These are phyloP conservation scores for Anabas testudineus DNA, from an alignment of 2,797 vertebrate genomes.

Conservation along the genomic window DNA sequence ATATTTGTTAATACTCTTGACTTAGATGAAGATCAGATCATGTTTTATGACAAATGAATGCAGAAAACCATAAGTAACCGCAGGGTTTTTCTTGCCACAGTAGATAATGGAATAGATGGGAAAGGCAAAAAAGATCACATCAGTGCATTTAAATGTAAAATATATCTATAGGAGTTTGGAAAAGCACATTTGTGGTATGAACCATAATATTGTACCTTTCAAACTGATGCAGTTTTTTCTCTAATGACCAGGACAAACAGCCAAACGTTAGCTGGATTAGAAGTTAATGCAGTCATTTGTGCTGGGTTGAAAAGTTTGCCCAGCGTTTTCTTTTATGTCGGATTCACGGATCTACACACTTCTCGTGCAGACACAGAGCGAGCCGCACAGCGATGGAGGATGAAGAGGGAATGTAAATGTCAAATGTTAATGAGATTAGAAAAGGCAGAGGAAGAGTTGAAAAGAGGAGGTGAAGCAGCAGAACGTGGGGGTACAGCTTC, in stretches of 20 bases:
- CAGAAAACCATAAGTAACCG: no score
- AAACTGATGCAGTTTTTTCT: neutral
- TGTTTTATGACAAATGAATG: no score
- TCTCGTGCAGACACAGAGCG: neutral
- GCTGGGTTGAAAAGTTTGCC: slow-evolving; percentile 2
- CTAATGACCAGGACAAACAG: neutral
- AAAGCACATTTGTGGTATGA: no score
- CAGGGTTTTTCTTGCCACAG: no score
- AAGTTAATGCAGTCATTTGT: neutral
- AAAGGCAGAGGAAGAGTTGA: slow-evolving; percentile 55
- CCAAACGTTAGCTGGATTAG: neutral
- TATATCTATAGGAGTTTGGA: no score
- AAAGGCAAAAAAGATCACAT: no score
- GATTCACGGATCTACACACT: neutral
- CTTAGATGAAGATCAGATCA: no score
- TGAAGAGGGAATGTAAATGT: slow-evolving; percentile 61
- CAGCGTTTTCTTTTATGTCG: neutral
- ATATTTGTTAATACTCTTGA: no score
- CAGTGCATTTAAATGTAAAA: no score
- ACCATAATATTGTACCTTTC: no score
- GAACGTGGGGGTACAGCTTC: slow-evolving; percentile 48
- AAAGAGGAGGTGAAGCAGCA: slow-evolving; percentile 64
- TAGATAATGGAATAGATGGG: no score
- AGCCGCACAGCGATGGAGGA: slow-evolving; percentile 26
- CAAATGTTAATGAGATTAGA: slow-evolving; percentile 72